Percentiles rank a stretch among this genome's conserved stretches.
These are phyloP conservation scores for Simalia tracyae DNA, from an alignment of 2,797 vertebrate genomes.

Conservation along the genomic window DNA sequence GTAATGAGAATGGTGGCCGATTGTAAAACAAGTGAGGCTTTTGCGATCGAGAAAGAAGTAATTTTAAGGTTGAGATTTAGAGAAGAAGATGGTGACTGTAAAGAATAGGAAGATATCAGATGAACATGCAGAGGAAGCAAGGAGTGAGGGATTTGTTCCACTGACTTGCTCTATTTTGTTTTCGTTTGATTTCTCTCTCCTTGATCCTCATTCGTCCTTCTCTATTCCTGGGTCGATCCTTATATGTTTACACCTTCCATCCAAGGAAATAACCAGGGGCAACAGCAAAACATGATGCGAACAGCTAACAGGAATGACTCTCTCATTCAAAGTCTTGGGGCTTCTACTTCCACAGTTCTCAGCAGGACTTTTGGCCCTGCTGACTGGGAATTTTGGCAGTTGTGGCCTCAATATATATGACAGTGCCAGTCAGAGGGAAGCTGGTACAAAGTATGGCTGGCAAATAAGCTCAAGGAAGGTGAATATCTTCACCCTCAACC, in stretches of 20 bases:
- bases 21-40: background rate
- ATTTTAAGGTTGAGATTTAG: conserved; percentile 10
- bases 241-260: background rate
- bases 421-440: background rate
- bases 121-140: background rate
- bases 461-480: background rate
- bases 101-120: background rate
- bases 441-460: background rate
- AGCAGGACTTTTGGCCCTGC: background rate
- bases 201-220: background rate
- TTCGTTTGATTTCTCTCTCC: background rate
- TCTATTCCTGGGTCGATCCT: background rate
- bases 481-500: background rate
- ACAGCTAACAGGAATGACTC: background rate
- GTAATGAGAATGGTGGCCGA: background rate
- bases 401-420: background rate
- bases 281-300: background rate
- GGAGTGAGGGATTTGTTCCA: background rate
- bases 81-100: background rate
- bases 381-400: background rate
- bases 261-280: background rate
- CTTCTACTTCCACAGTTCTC: background rate
- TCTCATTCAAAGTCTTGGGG: background rate
- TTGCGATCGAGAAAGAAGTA: background rate
- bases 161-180: background rate